A percentile compares a stretch with the other conserved stretches of the same genome.
phyloP scores from a whole-genome alignment of 2,113 vertebrate genomes.

The Engraulis encrasicolus region DNA sequence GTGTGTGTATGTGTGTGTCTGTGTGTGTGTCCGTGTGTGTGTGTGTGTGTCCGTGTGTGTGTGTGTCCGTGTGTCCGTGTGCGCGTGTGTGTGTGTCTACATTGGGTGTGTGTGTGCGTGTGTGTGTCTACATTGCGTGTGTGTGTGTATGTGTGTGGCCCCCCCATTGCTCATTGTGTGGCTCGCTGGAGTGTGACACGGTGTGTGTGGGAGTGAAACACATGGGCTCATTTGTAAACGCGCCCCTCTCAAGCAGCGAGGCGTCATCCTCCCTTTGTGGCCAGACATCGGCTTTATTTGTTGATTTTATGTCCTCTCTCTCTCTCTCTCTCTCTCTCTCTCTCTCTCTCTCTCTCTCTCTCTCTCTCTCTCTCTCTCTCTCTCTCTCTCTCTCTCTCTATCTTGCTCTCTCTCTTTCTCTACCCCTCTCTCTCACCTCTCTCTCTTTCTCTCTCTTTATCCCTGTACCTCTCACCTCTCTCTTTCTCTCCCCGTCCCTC shows the following conservation, averaged over 20 bases:
- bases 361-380: slow-evolving; percentile 1
- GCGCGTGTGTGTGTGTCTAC: too few species aligned
- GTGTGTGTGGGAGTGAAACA: slow-evolving; percentile 36
- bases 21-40: too few species aligned
- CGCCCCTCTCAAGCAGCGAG: slow-evolving; percentile 46
- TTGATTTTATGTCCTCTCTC: slow-evolving; percentile 67
- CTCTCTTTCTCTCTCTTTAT: slow-evolving; percentile 22
- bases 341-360: slow-evolving; percentile 37
- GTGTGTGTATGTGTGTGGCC: neutral
- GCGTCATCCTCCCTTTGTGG: slow-evolving; percentile 43
- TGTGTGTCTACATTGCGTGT: slow-evolving; percentile 1
- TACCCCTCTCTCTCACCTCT: slow-evolving; percentile 33
- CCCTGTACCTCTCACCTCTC: slow-evolving; percentile 48
- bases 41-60: too few species aligned
- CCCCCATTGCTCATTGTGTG: neutral
- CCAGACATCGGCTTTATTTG: slow-evolving; percentile 56
- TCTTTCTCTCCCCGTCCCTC: slow-evolving; percentile 25
- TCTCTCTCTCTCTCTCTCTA: neutral
- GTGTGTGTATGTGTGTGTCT: neutral
- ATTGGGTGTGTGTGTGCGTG: neutral
- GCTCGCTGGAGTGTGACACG: neutral
- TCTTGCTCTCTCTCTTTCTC: slow-evolving; percentile 41
- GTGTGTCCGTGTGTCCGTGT: too few species aligned
- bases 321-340: slow-evolving; percentile 38
- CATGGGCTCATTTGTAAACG: slow-evolving; percentile 55